Base-by-base conservation (phyloP, 1,140 invertebrate genomes). In the Cyrtorhinus lividipennis region DNA sequence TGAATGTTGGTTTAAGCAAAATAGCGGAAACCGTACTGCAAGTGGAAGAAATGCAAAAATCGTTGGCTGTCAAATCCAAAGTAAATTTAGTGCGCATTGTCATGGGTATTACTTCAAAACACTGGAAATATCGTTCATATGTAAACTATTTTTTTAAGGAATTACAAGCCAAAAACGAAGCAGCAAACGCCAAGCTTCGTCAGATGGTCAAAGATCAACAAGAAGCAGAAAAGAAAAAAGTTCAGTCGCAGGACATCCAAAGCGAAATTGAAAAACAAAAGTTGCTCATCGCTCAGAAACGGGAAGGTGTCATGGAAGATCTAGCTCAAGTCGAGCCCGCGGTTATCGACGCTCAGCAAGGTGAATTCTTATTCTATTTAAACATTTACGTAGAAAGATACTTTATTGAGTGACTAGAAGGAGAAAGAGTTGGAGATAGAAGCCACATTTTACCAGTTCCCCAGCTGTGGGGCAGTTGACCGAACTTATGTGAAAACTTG, bases 191-290 rank as follows among this genome's bases (percentile, higher is more conserved):
- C 0, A 99, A 99, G 78, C 78, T 99, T 13, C 87, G 93, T 68
- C 94, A 99, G 73, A 99, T 99, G 97, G 88, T 98, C 44, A 95
- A 95, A 76, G 94, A 99, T 76, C 97, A 99, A 75, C 95, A 99
- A 71, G 95, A 99, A 77, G 97, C 97, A 12, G 96, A 99, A 72
- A 92, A 97, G 77, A 95, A 97, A 75, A 99, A 99, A 77, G 89
- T 95, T 12, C 89, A 95, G 70, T 95, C 92, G 69, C 94, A 99
- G 76, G 92, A 97, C 73, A 93, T 99, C 70, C 95, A 98, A 75
- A 84, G 87, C 22, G 84, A 89, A 67, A 75, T 99, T 65, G 87
- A 89, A 63, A 82, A 87, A 69, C 92, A 95, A 78, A 94, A 92
- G 1, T 83, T 91, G 23, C 85, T 91, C 69, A 99, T 99, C 63